Conservation (phyloP, 2,888 invertebrate species). For the Timandra comae region DNA sequence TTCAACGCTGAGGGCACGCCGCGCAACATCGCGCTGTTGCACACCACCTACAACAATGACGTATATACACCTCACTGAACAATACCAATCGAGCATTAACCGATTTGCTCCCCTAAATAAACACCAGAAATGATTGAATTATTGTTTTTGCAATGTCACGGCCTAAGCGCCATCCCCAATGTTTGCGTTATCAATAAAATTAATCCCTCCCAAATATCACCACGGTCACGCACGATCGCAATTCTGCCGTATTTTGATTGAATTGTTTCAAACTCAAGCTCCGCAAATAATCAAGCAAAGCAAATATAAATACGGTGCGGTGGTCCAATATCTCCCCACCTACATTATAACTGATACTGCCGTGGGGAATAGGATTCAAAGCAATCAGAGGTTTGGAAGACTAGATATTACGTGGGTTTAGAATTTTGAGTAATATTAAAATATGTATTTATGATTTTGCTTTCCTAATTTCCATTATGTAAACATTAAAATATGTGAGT, state of each 20-base stretch:
- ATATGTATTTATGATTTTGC: no score
- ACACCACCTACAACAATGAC: slow-evolving; percentile 82
- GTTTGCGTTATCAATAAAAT: slow-evolving; percentile 60
- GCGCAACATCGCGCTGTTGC: slow-evolving; percentile 89
- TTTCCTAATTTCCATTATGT: background rate
- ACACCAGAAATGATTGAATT: slow-evolving; percentile 28
- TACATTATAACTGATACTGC: no score
- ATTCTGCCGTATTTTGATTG: slow-evolving; percentile 57
- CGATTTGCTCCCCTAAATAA: slow-evolving; percentile 6
- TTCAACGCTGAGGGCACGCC: slow-evolving; percentile 89
- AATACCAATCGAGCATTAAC: slow-evolving; percentile 15
- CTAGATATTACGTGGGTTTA: no score
- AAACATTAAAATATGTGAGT: background rate
- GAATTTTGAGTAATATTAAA: no score
- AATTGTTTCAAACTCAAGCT: slow-evolving; percentile 65
- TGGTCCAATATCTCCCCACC: no score
- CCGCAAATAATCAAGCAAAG: slow-evolving; percentile 52
- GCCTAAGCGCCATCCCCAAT: slow-evolving; percentile 41
- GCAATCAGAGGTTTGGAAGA: no score
- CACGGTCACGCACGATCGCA: slow-evolving; percentile 35
- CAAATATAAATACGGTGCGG: slow-evolving; percentile 52
- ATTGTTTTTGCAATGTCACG: slow-evolving; percentile 39
- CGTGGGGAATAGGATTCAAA: no score
- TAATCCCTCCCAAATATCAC: slow-evolving; percentile 58
- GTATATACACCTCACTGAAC: background rate